Conservation (phyloP, 2,113 vertebrate species). For the Elanus axillaris region DNA sequence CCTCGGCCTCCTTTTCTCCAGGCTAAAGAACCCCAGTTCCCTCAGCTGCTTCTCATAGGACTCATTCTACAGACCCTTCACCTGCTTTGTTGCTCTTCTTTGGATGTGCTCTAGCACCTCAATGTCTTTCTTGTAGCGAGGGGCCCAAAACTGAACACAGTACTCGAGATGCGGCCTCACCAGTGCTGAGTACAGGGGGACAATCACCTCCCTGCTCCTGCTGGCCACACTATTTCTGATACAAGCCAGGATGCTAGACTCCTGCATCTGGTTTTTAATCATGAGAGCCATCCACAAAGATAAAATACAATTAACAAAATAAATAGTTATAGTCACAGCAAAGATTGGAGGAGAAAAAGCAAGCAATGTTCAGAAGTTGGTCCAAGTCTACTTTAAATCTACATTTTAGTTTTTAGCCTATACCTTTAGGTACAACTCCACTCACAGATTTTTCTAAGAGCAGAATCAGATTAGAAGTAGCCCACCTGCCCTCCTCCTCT, state of each 20-base stretch:
- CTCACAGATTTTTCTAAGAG: background rate
- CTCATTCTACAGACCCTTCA: background rate
- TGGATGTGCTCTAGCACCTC: background rate
- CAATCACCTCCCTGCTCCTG: fast-evolving
- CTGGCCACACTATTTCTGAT: background rate
- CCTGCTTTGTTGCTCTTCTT: background rate
- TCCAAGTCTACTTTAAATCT: background rate
- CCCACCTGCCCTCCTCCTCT: background rate
- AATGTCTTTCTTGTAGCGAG: background rate
- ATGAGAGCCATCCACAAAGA: background rate
- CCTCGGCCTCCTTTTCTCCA: background rate
- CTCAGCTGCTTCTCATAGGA: fast-evolving
- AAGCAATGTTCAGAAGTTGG: background rate
- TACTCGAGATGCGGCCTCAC: background rate
- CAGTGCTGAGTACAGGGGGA: background rate
- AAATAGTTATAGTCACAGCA: background rate
- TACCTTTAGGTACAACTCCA: fast-evolving
- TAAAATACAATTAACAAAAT: background rate
- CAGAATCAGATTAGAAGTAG: background rate
- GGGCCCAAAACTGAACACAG: background rate
- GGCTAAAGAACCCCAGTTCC: background rate
- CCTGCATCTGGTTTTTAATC: background rate
- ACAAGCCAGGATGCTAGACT: background rate
- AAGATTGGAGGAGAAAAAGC: background rate
- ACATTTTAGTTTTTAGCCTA: no score